phyloP scores from a whole-genome alignment of 2,888 invertebrate genomes.

The Noctua fimbriata region DNA sequence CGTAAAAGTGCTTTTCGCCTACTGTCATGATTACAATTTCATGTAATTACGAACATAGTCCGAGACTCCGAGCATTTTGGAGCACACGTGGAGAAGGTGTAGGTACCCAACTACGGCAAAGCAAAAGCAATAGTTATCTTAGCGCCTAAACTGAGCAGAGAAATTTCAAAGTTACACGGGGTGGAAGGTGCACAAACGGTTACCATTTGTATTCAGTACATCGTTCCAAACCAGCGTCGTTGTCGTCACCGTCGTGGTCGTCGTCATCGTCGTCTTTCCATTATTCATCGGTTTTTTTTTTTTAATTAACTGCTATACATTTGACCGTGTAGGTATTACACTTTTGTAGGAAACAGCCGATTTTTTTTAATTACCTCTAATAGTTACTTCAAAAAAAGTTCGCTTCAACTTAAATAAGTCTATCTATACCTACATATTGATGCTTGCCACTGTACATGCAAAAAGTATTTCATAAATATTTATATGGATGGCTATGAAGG shows the following conservation, averaged over 20 bases:
- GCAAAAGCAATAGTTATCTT: not conserved
- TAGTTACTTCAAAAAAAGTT: not conserved
- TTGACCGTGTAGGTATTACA: not conserved
- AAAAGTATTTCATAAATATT: conserved; percentile 72
- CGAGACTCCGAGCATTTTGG: not conserved
- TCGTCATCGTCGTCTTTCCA: no score
- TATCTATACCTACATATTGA: not conserved
- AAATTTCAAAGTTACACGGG: not conserved
- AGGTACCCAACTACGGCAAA: not conserved
- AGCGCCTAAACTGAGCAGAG: not conserved
- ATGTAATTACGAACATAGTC: not conserved
- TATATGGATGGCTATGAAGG: conserved; percentile 67
- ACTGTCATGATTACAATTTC: not conserved
- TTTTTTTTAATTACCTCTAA: not conserved
- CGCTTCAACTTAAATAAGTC: not conserved
- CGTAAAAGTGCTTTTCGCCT: not conserved
- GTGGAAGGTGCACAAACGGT: not conserved
- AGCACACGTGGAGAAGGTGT: not conserved
- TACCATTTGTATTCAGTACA: not conserved
- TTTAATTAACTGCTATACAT: no score
- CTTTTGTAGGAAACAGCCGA: not conserved
- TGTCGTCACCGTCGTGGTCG: no score
- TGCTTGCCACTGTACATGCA: conserved; percentile 35
- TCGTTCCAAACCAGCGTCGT: not conserved
- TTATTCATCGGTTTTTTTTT: no score